A percentile compares a stretch with the other conserved stretches of the same genome.
phyloP scores from a whole-genome alignment of 1,140 invertebrate species.

The Neodiprion lecontei region DNA sequence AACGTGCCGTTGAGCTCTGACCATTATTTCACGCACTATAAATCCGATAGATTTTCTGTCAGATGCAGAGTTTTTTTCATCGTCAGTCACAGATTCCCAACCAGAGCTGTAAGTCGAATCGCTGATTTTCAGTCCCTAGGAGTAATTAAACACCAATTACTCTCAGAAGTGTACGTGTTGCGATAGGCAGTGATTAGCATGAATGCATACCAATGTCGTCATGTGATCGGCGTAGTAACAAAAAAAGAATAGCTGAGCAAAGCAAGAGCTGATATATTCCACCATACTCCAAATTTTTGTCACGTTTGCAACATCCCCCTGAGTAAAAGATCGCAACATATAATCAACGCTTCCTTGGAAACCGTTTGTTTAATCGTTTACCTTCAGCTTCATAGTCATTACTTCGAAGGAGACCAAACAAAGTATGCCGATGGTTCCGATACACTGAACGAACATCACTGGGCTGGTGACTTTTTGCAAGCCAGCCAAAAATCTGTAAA shows the following conservation, averaged over 20 bases:
- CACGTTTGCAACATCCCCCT: constrained; percentile 41
- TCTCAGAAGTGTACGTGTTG: not conserved
- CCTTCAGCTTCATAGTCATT: constrained; percentile 38
- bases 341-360: not conserved
- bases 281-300: constrained; percentile 40
- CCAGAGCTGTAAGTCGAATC: constrained; percentile 43
- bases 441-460: constrained; percentile 48
- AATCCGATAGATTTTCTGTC: constrained; percentile 32
- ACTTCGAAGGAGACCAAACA: constrained; percentile 50
- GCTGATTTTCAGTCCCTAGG: constrained; percentile 44
- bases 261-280: constrained; percentile 45
- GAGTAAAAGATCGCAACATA: constrained; percentile 22
- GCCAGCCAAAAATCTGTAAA: constrained; percentile 38
- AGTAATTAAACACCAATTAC: constrained; percentile 20
- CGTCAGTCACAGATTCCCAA: constrained; percentile 34
- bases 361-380: constrained; percentile 27
- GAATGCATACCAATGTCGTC: constrained; percentile 37
- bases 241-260: constrained; percentile 47
- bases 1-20: constrained; percentile 46
- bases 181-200: not conserved
- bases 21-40: constrained; percentile 39
- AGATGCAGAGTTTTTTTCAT: not conserved
- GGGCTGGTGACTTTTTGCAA: constrained; percentile 40
- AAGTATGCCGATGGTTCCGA: constrained; percentile 43
- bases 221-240: constrained; percentile 52